Conservation (phyloP, 2,888 invertebrate species). For the Acronicta alni region DNA sequence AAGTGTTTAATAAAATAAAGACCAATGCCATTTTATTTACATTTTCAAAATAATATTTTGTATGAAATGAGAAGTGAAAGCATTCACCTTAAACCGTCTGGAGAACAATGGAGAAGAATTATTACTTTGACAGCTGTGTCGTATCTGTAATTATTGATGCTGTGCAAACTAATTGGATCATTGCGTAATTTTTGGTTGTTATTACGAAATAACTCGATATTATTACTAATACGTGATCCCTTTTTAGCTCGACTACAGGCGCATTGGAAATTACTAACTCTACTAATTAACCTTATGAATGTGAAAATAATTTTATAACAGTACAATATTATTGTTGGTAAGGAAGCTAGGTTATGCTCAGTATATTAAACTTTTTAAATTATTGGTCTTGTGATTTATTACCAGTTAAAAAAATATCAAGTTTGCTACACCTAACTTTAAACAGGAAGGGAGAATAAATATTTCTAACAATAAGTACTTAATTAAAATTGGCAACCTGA, state of each 20-base stretch:
- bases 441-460: too few species aligned
- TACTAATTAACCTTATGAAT: constrained; percentile 9
- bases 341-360: too few species aligned
- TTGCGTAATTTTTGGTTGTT: constrained; percentile 29
- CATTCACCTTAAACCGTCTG: constrained; percentile 7
- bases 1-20: too few species aligned
- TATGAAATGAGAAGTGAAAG: not conserved
- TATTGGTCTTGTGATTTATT: too few species aligned
- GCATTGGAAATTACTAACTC: not conserved
- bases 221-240: constrained; percentile 28
- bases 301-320: not conserved
- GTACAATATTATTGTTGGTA: too few species aligned
- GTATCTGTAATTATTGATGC: constrained; percentile 46
- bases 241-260: not conserved
- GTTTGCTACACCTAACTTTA: too few species aligned
- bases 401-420: too few species aligned
- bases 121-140: constrained; percentile 33
- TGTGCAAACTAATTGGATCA: constrained; percentile 40
- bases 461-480: too few species aligned
- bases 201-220: constrained; percentile 17
- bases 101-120: constrained; percentile 33
- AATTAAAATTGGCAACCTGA: too few species aligned
- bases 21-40: too few species aligned
- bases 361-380: too few species aligned
- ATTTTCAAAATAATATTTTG: not conserved